These are phyloP conservation scores for Lasioglossum albipes DNA, from an alignment of 1,140 invertebrate genomes.

Conservation along the genomic window DNA sequence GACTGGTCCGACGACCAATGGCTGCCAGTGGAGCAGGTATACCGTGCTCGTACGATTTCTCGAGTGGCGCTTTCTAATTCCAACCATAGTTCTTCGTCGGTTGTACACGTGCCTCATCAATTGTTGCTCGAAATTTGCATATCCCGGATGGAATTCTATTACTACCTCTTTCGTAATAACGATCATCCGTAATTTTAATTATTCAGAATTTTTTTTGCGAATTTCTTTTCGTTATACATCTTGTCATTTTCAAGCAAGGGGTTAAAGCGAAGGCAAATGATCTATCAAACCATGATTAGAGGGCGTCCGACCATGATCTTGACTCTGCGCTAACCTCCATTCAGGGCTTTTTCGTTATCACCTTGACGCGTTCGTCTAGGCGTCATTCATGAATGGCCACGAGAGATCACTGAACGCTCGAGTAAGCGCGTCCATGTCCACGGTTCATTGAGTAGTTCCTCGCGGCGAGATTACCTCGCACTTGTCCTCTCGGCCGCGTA, in stretches of 20 bases:
- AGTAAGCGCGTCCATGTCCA: not conserved
- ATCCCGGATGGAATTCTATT: too few relatives aligned
- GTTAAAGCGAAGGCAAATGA: too few relatives aligned
- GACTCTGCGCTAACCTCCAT: constrained; percentile 1
- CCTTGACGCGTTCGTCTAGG: not conserved
- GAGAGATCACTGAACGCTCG: not conserved
- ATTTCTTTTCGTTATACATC: too few relatives aligned
- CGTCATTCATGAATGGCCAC: constrained; percentile 31
- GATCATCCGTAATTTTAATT: too few relatives aligned
- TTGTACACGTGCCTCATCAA: not conserved
- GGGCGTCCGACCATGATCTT: constrained; percentile 29
- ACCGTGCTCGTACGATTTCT: not conserved
- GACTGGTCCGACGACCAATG: not conserved
- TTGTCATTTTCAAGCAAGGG: too few relatives aligned
- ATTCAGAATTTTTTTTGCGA: too few relatives aligned
- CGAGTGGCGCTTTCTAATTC: not conserved
- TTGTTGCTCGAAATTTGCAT: not conserved
- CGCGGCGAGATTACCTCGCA: constrained; percentile 6
- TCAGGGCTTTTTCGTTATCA: constrained; percentile 46
- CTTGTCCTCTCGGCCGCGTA: not conserved
- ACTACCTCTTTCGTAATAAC: too few relatives aligned
- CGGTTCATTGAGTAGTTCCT: constrained; percentile 23
- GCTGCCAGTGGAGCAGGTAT: constrained; percentile 21
- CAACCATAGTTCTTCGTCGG: not conserved
- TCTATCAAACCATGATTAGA: too few relatives aligned